Conservation (phyloP, 2,797 vertebrate species). For the Xiphorhynchus erythropygius region DNA sequence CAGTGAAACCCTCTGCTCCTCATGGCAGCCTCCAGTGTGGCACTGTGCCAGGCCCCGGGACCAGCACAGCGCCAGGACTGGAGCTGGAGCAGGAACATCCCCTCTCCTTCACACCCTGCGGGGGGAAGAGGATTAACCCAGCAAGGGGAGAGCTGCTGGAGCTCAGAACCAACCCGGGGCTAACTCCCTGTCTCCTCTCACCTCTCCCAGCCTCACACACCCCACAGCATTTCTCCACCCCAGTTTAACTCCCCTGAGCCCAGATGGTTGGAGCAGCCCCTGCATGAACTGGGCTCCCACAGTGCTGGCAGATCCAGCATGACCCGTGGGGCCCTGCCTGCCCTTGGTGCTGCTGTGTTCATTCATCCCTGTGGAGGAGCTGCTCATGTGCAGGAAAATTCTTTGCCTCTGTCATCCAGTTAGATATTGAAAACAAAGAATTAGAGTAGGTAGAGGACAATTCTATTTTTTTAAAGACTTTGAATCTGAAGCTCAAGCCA, state of each 20-base stretch:
- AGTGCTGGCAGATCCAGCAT: background rate
- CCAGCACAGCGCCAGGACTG: fast-evolving
- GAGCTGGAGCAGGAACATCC: background rate
- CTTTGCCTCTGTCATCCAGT: background rate
- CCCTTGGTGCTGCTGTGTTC: fast-evolving
- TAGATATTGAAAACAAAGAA: background rate
- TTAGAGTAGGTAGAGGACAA: background rate
- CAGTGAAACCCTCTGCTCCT: background rate
- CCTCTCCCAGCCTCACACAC: background rate
- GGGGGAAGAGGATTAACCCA: background rate
- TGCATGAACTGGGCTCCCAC: fast-evolving
- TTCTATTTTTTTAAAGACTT: background rate
- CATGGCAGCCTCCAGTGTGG: fast-evolving
- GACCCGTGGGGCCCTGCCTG: background rate
- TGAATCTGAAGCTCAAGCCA: background rate
- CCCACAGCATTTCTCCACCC: background rate
- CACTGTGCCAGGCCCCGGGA: fast-evolving
- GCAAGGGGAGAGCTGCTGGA: background rate
- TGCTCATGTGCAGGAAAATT: background rate
- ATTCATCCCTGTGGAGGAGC: background rate
- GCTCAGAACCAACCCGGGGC: background rate
- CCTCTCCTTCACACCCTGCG: background rate
- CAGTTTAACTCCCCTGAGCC: background rate
- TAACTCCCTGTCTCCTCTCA: background rate
- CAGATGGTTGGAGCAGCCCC: background rate